Conservation (phyloP, 1,140 invertebrate species). For the Drosophila ohnishii region DNA sequence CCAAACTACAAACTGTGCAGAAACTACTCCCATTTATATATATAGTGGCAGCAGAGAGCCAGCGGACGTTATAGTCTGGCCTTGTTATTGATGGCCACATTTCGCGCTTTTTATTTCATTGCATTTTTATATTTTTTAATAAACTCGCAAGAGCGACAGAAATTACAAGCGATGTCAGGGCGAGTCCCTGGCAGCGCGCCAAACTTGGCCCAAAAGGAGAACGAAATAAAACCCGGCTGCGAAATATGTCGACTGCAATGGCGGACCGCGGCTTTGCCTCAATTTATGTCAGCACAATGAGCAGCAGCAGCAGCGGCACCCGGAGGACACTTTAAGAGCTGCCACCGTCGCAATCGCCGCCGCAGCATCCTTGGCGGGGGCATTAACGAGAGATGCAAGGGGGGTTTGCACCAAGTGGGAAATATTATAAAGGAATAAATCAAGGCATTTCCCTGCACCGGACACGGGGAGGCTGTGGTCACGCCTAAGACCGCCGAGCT, state of each 20-base stretch:
- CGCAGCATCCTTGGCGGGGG: constrained; percentile 16
- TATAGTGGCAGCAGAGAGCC: constrained; percentile 15
- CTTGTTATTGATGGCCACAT: constrained; percentile 49
- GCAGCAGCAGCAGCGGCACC: constrained; percentile 13
- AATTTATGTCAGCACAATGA: constrained; percentile 55
- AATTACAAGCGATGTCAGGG: constrained; percentile 44
- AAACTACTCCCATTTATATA: constrained; percentile 4
- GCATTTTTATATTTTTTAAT: constrained; percentile 63
- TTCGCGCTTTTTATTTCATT: constrained; percentile 53
- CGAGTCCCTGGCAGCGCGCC: constrained; percentile 39
- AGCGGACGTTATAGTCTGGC: constrained; percentile 26
- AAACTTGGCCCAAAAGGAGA: constrained; percentile 32
- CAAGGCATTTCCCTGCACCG: constrained; percentile 54
- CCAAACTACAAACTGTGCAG: constrained; percentile 16
- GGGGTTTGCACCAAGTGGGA: constrained; percentile 2
- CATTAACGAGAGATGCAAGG: constrained; percentile 5
- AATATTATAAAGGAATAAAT: constrained; percentile 64
- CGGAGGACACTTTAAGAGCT: constrained; percentile 41
- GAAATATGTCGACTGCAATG: constrained; percentile 60
- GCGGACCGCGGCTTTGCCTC: constrained; percentile 44
- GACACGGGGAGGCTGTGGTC: constrained; percentile 30
- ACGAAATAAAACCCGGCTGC: constrained; percentile 43
- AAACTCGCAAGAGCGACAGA: constrained; percentile 62
- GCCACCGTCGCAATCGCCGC: background rate
- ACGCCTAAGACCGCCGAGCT: constrained; percentile 19